Evolutionary conservation across 2,113 vertebrate genomes (phyloP).

Genomic region (Chascanopsetta lugubris): DNA sequence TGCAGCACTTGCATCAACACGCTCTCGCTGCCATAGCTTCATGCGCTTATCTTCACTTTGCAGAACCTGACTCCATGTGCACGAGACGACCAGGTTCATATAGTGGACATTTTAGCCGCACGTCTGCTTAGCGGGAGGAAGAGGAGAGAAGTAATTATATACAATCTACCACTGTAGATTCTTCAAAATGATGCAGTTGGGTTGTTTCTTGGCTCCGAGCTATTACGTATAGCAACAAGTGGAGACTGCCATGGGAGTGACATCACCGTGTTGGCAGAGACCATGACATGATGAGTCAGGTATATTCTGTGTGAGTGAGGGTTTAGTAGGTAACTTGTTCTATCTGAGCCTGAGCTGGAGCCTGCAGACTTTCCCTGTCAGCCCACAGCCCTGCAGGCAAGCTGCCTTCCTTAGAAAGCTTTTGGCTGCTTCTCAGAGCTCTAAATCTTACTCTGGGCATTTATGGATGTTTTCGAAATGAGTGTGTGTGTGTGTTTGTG

Average conservation of each 20-base stretch:
- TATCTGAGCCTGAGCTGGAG: slow-evolving; percentile 33
- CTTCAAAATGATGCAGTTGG: neutral
- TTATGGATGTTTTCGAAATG: slow-evolving; percentile 84
- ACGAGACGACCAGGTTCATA: no score
- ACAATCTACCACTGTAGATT: no score
- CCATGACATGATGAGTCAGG: neutral
- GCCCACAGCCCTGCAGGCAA: slow-evolving; percentile 59
- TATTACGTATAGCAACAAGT: neutral
- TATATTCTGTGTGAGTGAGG: neutral
- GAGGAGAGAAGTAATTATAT: no score
- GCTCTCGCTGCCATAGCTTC: no score
- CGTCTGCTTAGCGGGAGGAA: no score
- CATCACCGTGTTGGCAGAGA: neutral
- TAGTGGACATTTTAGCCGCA: no score
- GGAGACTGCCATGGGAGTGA: neutral
- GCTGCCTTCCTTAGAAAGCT: slow-evolving; percentile 77
- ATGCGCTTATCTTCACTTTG: no score
- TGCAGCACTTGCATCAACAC: no score
- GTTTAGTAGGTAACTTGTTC: slow-evolving; percentile 11
- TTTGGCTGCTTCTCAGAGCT: slow-evolving; percentile 79
- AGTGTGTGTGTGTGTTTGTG: slow-evolving; percentile 31
- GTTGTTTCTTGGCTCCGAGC: neutral
- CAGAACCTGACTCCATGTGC: no score
- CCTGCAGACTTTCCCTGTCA: slow-evolving; percentile 62
- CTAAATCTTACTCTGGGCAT: slow-evolving; percentile 78